Evolutionary conservation across 1,140 invertebrate species (phyloP), one percentile per base, ranked within the genome.

Genomic region (Thaumatotibia leucotreta): DNA sequence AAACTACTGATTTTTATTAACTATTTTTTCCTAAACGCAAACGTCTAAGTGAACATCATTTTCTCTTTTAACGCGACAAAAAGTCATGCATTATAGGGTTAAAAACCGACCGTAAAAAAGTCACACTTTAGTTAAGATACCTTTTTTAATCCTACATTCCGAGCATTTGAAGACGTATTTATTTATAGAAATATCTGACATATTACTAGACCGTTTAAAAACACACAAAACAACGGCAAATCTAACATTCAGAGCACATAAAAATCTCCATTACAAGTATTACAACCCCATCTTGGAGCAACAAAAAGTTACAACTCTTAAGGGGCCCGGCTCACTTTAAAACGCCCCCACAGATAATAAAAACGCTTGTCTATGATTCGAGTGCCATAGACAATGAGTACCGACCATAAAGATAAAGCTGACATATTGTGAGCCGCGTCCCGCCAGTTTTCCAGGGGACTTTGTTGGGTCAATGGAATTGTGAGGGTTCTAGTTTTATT

Each of bases 301-400:
- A 32, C 33, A 62, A 63, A 67, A 66, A 70, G 78, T 75, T 82
- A 82, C 76, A 84, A 77, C 85, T 79, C 85, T 85, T 85, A 82
- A 84, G 80, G 76, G 79, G 63, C 73, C 63, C 69, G 67, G 67
- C 64, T 67, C 82, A 77, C 75, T 85, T 83, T 82, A 86, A 84
- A 88, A 79, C 69, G 73, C 74, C 84, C 86, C 86, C 84, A 74
- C 85, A 83, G 84, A 86, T 82, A 86, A 88, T 89, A 89, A 88
- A 89, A 89, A 88, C 79, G 75, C 79, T 80, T 82, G 77, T 83
- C 83, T 82, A 75, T 85, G 65, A 45, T 62, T 62, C 58, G 58
- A 66, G 35, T 66, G 78, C 79, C 71, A 75, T 87, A 86, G 82
- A 89, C 83, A 86, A 87, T 88, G 82, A 77, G 76, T 76, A 83